These are phyloP conservation scores for Euzophera pinguis DNA, from an alignment of 2,888 invertebrate genomes.

Conservation along the genomic window DNA sequence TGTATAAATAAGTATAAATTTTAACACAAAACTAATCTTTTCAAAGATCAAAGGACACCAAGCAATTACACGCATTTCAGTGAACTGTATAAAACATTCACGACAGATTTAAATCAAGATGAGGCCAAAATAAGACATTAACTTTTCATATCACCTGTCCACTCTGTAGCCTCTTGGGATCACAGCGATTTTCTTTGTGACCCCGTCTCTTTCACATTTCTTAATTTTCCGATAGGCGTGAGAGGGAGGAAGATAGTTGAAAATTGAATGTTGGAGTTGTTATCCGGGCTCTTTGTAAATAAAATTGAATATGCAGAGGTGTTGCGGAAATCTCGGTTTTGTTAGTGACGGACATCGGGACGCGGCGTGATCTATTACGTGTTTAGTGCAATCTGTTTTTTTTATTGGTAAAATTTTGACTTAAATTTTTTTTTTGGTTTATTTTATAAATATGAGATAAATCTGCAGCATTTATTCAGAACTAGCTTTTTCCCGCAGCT, in stretches of 20 bases:
- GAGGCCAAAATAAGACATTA: slow-evolving; percentile 38
- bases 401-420: too few relatives aligned
- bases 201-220: slow-evolving; percentile 31
- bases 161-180: slow-evolving; percentile 38
- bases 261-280: slow-evolving; percentile 59
- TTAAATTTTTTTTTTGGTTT: too few relatives aligned
- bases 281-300: slow-evolving; percentile 63
- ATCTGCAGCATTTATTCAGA: too few relatives aligned
- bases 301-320: slow-evolving; percentile 76
- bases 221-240: not conserved
- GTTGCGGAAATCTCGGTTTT: slow-evolving; percentile 66
- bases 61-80: slow-evolving; percentile 2
- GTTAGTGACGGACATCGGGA: slow-evolving; percentile 49
- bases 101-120: slow-evolving; percentile 33
- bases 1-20: too few relatives aligned
- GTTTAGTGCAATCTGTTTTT: not conserved
- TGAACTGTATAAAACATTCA: slow-evolving; percentile 4
- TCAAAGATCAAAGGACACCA: not conserved
- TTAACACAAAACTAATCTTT: not conserved
- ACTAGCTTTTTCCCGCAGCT: too few relatives aligned
- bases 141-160: slow-evolving; percentile 50
- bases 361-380: slow-evolving; percentile 36
- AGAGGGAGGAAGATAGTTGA: slow-evolving; percentile 35
- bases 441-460: too few relatives aligned
- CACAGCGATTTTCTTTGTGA: slow-evolving; percentile 48